These are phyloP conservation scores for Aricia agestis DNA, from an alignment of 1,140 invertebrate species.

Conservation along the genomic window DNA sequence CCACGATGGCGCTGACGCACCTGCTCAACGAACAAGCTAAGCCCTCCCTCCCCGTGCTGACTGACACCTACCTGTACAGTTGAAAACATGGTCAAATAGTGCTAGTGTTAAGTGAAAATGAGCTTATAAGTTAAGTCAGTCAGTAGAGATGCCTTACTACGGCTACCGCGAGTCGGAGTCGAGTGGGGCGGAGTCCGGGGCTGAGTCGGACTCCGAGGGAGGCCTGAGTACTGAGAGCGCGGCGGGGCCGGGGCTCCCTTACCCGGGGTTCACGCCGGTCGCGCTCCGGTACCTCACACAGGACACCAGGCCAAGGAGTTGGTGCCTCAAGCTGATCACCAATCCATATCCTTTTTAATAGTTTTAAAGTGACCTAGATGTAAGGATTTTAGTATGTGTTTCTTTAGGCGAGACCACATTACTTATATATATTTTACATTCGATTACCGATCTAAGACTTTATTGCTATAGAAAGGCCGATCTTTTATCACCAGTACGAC, in stretches of 20 bases:
- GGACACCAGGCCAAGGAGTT: slow-evolving; percentile 88
- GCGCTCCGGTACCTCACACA: slow-evolving; percentile 91
- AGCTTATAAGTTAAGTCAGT: slow-evolving; percentile 71
- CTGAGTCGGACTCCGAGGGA: slow-evolving; percentile 79
- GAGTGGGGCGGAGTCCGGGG: slow-evolving; percentile 66
- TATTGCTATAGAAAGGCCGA: background rate
- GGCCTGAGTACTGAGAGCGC: slow-evolving; percentile 75
- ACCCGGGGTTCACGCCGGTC: slow-evolving; percentile 91
- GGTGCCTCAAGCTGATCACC: slow-evolving; percentile 95
- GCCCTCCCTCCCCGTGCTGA: slow-evolving; percentile 50
- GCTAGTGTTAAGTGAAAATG: slow-evolving; percentile 56
- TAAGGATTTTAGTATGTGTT: too few species aligned
- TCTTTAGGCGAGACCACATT: too few species aligned
- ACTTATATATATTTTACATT: too few species aligned
- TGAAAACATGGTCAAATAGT: slow-evolving; percentile 67
- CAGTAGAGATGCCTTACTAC: slow-evolving; percentile 68
- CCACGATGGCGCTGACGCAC: slow-evolving; percentile 32
- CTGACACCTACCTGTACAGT: slow-evolving; percentile 63
- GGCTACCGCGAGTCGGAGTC: slow-evolving; percentile 67
- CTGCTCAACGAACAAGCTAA: slow-evolving; percentile 38
- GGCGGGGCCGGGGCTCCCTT: slow-evolving; percentile 84
- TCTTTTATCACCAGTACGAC: too few species aligned
- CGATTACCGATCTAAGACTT: too few species aligned
- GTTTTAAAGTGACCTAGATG: too few species aligned
- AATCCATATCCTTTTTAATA: slow-evolving; percentile 98